Evolutionary conservation across 2,888 invertebrate species (phyloP).

Genomic region (Drosophila paramelanica): DNA sequence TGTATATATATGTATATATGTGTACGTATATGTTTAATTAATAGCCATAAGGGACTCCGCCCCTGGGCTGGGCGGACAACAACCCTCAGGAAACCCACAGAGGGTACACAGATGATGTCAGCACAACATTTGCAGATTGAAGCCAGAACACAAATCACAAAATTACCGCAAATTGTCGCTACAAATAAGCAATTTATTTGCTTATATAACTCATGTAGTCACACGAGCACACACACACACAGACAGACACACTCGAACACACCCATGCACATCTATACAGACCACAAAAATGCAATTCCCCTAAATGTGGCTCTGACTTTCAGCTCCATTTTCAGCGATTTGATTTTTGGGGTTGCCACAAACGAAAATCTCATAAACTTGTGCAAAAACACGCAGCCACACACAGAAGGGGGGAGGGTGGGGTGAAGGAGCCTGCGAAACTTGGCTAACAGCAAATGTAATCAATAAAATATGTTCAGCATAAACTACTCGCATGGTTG

Average conservation of each 20-base stretch:
- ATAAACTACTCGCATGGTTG: conserved; percentile 54
- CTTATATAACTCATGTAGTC: conserved; percentile 58
- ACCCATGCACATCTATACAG: neutral
- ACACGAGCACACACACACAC: conserved; percentile 16
- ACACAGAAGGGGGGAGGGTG: neutral
- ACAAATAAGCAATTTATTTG: conserved; percentile 82
- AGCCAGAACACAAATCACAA: conserved; percentile 66
- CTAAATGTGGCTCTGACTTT: conserved; percentile 44
- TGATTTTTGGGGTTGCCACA: conserved; percentile 51
- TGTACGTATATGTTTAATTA: conserved; percentile 66
- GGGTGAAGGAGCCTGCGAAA: conserved; percentile 9
- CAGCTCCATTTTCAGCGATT: conserved; percentile 20
- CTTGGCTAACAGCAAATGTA: conserved; percentile 53
- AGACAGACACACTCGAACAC: conserved; percentile 8
- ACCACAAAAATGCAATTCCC: conserved; percentile 56
- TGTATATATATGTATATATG: neutral
- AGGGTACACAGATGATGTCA: conserved; percentile 62
- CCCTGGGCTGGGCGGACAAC: conserved; percentile 15
- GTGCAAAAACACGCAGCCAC: conserved; percentile 67
- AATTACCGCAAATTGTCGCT: conserved; percentile 80
- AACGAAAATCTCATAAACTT: conserved; percentile 74
- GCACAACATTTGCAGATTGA: conserved; percentile 36
- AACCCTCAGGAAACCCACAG: conserved; percentile 15
- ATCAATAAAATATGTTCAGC: conserved; percentile 76
- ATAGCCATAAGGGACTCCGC: conserved; percentile 49